These are phyloP conservation scores for Prunella fulvescens DNA, from an alignment of 2,113 vertebrate genomes.

Conservation along the genomic window DNA sequence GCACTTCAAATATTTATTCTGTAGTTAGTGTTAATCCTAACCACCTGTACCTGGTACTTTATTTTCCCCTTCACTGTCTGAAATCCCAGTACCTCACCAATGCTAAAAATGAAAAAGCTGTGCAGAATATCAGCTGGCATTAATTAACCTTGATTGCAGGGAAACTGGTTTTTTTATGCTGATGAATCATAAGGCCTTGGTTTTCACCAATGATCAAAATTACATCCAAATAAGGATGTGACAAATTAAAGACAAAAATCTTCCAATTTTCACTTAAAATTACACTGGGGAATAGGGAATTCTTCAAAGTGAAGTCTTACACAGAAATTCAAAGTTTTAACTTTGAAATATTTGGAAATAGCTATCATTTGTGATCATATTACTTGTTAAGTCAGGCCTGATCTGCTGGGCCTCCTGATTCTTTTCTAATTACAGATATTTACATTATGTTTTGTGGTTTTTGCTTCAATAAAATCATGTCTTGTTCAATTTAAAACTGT, in stretches of 20 bases:
- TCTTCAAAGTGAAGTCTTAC: neutral
- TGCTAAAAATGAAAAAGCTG: neutral
- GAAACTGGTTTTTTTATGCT: neutral
- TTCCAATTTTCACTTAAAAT: neutral
- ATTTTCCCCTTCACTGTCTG: neutral
- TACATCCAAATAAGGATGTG: neutral
- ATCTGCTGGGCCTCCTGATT: neutral
- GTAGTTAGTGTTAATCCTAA: neutral
- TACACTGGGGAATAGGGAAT: neutral
- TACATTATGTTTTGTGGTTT: rapidly evolving
- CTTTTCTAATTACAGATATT: neutral
- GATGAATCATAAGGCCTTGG: neutral
- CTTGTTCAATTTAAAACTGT: neutral
- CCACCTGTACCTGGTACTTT: neutral
- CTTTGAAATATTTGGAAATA: neutral
- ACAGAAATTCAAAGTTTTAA: neutral
- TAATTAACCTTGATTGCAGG: neutral
- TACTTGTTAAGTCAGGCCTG: neutral
- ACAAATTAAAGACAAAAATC: neutral
- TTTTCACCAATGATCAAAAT: neutral
- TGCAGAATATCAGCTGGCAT: neutral
- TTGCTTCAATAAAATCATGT: neutral
- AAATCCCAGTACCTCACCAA: neutral
- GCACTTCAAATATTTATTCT: neutral
- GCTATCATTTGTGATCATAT: neutral